Base-by-base conservation (phyloP, 2,797 vertebrate species). In the Phataginus tetradactyla region DNA sequence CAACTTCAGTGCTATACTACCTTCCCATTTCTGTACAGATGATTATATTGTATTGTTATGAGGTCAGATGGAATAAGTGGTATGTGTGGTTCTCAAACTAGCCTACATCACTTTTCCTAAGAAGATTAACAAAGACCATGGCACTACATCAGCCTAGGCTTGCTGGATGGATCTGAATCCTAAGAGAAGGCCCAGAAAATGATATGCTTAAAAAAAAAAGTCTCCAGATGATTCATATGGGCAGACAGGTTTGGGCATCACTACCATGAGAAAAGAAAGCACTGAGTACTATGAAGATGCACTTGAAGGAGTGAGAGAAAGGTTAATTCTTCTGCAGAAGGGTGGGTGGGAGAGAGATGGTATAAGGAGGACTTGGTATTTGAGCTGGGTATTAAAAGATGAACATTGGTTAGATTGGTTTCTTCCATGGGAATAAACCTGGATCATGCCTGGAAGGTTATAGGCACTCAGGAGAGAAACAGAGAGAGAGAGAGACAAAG, bases 321-420 rank as follows among this genome's bases (percentile, higher is more conserved):
- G 14, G 4, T 4, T 29, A 12, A 4, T 68, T 86, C n/a, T 77
- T 86, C 55, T 80, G 18, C 20, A 86, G 53, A 72, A 34, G 18
- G 34, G 23, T 18, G 2, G 68, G 29, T 13, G 14, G 11, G n/a
- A 64, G 39, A 78, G n/a, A 63, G 59, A 45, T 64, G 17, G 53
- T 29, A 3, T 87, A 27, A 57, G 72, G 21, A 85, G 51, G 8
- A 84, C 32, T 10, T 79, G 8, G 13, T 25, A 9, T 83, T 64
- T 91, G 71, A 72, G 57, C n/a, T 71, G 11, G 10, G 3, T 20
- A 27, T 91, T 57, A 49, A 27, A 61, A 45, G 34, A 68, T 17
- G 21, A 94, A 51, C 20, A 74, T 49, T 14, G 53, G 14, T 29
- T 86, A 55, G 59, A 61, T 86, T 90, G 78, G 18, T 81, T 78